These are phyloP conservation scores for Antigone vipio DNA, from an alignment of 2,113 vertebrate genomes.

Conservation along the genomic window DNA sequence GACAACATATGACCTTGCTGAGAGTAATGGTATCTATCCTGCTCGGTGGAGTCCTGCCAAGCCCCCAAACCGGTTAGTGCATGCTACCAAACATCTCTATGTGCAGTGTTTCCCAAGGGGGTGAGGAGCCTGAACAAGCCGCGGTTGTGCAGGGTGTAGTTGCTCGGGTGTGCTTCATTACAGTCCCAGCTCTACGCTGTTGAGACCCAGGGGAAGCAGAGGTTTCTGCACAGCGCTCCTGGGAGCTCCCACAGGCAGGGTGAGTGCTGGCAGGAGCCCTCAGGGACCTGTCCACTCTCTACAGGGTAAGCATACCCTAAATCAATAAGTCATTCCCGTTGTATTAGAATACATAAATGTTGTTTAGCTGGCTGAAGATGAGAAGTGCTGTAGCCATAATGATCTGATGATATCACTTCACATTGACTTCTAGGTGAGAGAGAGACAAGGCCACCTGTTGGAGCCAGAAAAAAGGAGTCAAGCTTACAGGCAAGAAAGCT, in stretches of 20 bases:
- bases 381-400: not conserved
- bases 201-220: not conserved
- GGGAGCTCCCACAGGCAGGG: not conserved
- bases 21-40: not conserved
- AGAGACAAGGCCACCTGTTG: not conserved
- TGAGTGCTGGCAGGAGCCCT: not conserved
- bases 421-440: not conserved
- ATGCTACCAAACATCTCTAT: not conserved
- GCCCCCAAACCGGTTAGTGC: not conserved
- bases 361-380: not conserved
- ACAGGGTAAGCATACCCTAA: not conserved
- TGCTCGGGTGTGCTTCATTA: not conserved
- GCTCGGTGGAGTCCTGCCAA: not conserved
- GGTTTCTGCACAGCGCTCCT: not conserved
- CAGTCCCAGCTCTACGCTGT: rapidly evolving
- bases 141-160: not conserved
- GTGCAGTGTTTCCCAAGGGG: not conserved
- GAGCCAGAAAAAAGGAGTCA: not conserved
- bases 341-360: not conserved
- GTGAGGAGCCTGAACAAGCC: rapidly evolving
- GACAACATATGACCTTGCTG: not conserved
- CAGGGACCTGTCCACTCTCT: not conserved
- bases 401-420: not conserved
- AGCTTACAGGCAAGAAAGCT: not conserved
- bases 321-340: not conserved